Conservation (phyloP, 2,888 invertebrate genomes). For the Conomelus anceps region DNA sequence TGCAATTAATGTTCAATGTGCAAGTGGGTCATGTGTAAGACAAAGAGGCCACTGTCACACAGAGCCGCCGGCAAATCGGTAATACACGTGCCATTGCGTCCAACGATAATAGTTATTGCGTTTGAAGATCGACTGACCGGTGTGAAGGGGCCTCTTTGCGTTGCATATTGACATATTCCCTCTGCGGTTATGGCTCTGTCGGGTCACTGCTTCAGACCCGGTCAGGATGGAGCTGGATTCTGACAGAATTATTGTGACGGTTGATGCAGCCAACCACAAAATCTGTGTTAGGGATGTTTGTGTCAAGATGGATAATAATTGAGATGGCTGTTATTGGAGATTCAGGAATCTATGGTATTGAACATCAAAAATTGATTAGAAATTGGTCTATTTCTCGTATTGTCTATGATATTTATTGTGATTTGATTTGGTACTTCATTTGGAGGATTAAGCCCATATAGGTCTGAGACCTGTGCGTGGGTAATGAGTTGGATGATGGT, state of each 20-base stretch:
- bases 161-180: not conserved
- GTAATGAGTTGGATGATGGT: too few relatives aligned
- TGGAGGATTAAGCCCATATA: too few relatives aligned
- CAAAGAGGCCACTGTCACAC: not conserved
- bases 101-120: not conserved
- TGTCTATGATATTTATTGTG: too few relatives aligned
- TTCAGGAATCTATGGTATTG: too few relatives aligned
- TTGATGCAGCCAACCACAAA: not conserved
- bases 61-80: not conserved
- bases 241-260: not conserved
- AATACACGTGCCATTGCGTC: not conserved
- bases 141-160: not conserved
- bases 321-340: too few relatives aligned
- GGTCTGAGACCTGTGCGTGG: too few relatives aligned
- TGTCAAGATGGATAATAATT: too few relatives aligned
- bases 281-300: not conserved
- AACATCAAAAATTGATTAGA: too few relatives aligned
- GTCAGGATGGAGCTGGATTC: too few relatives aligned
- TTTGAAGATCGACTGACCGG: not conserved
- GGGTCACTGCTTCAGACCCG: not conserved
- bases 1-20: not conserved
- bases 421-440: too few relatives aligned
- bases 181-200: not conserved
- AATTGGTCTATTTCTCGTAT: too few relatives aligned
- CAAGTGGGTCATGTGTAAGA: not conserved